These are phyloP conservation scores for Holotrichia oblita DNA, from an alignment of 1,140 invertebrate genomes.

Conservation along the genomic window DNA sequence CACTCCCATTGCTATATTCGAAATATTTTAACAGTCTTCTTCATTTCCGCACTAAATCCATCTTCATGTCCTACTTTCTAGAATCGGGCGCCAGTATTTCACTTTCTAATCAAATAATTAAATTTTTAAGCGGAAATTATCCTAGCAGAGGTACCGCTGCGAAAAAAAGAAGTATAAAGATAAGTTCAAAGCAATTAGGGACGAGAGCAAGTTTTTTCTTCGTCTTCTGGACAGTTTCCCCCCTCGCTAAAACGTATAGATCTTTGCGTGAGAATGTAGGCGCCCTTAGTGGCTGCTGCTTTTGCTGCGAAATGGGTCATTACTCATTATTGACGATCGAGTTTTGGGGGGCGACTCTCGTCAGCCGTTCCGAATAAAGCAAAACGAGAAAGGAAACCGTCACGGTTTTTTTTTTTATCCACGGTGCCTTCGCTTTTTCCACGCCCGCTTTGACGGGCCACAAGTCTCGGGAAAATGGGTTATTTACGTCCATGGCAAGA, in stretches of 20 bases:
- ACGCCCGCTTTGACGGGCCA: neutral
- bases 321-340: slow-evolving; percentile 16
- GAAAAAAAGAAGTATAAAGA: neutral
- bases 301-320: slow-evolving; percentile 8
- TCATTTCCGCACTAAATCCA: too few species aligned
- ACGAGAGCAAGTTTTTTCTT: neutral
- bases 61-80: neutral
- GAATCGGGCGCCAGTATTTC: neutral
- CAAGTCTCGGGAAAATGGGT: neutral
- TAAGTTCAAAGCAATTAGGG: slow-evolving; percentile 12
- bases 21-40: too few species aligned
- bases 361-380: neutral
- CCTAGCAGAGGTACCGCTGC: neutral
- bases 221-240: neutral
- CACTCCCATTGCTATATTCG: too few species aligned
- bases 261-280: neutral
- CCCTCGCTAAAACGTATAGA: neutral
- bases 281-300: neutral
- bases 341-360: neutral
- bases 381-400: slow-evolving; percentile 1
- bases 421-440: neutral
- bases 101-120: neutral
- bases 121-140: neutral
- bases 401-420: neutral
- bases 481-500: neutral